A percentile compares a stretch with the other conserved stretches of the same genome.
Conservation (phyloP, 2,113 vertebrate species). For the Sylvilagus bachmani region DNA sequence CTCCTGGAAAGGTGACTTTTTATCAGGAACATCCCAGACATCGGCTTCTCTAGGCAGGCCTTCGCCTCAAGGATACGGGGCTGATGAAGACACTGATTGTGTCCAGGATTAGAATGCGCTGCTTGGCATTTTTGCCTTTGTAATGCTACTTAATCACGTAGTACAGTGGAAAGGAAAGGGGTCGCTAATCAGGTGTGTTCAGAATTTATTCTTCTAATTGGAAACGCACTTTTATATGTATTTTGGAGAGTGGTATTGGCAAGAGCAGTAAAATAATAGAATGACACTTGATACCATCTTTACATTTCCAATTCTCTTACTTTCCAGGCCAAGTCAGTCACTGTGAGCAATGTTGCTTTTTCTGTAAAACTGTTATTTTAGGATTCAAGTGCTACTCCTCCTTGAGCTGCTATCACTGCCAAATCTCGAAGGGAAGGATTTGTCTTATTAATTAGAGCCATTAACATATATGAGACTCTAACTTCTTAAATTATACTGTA, state of each 20-base stretch:
- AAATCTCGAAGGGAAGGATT: slow-evolving; percentile 18
- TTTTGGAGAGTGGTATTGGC: background rate
- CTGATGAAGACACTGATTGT: background rate
- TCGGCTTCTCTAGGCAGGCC: background rate
- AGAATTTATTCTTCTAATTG: slow-evolving; percentile 43
- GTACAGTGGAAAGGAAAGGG: background rate
- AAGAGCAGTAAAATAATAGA: slow-evolving; percentile 28
- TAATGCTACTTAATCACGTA: slow-evolving; percentile 25
- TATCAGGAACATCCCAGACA: background rate
- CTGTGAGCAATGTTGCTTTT: slow-evolving; percentile 21
- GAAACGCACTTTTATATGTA: background rate
- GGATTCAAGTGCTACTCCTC: background rate
- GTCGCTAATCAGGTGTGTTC: slow-evolving; percentile 24
- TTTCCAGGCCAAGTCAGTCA: background rate
- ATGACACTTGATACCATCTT: slow-evolving; percentile 48
- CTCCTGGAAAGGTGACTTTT: slow-evolving; percentile 18
- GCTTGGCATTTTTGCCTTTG: slow-evolving; percentile 16
- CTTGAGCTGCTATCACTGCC: background rate
- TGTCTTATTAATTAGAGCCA: slow-evolving; percentile 59
- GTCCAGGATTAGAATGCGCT: background rate
- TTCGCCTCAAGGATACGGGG: background rate
- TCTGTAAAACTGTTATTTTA: slow-evolving; percentile 54
- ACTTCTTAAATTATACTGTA: slow-evolving; percentile 27
- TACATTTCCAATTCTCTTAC: slow-evolving; percentile 51
- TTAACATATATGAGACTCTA: slow-evolving; percentile 50